Conservation (phyloP, 2,113 vertebrate species). For the Phocoena sinus region DNA sequence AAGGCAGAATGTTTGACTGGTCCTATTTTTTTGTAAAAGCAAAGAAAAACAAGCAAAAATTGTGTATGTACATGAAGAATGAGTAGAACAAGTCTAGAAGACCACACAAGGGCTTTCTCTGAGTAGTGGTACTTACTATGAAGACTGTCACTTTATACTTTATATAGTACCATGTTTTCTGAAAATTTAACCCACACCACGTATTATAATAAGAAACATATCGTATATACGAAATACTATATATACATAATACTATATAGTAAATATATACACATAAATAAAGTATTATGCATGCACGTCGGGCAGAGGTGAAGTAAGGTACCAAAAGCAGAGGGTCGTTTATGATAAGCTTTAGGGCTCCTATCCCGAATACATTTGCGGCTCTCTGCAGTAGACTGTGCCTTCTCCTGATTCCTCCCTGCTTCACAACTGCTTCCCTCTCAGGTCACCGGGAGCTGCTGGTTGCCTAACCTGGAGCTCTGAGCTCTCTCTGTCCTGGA, state of each 20-base stretch:
- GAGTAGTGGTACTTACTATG: not conserved
- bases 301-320: not conserved
- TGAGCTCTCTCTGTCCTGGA: not conserved
- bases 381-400: not conserved
- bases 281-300: not conserved
- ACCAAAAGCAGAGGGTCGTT: not conserved
- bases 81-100: not conserved
- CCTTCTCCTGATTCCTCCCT: not conserved
- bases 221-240: not conserved
- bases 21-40: not conserved
- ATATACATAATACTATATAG: not conserved
- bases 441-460: not conserved
- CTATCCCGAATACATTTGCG: not conserved
- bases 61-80: not conserved
- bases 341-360: not conserved
- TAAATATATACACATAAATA: not conserved
- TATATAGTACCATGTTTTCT: not conserved
- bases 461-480: not conserved
- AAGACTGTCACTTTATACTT: not conserved
- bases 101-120: not conserved
- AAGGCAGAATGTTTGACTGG: not conserved
- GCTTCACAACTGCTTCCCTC: not conserved
- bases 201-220: not conserved
- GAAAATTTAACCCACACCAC: not conserved
- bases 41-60: not conserved